These are phyloP conservation scores for Leptodirus hochenwartii DNA, from an alignment of 2,888 invertebrate genomes.

Conservation along the genomic window DNA sequence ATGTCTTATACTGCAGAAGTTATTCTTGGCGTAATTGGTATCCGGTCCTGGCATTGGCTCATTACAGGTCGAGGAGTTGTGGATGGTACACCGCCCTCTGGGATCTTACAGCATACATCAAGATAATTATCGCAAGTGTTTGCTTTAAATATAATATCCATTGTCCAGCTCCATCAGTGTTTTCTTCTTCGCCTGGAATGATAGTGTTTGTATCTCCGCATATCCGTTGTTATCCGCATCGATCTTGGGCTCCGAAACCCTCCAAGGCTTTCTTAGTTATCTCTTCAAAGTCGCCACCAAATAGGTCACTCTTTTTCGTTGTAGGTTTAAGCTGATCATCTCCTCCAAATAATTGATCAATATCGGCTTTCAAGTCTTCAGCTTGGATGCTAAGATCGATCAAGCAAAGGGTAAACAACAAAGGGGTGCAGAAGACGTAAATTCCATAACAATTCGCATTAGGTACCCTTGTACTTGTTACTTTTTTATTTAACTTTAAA, in stretches of 20 bases:
- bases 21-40: conserved; percentile 13
- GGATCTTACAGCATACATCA: conserved; percentile 51
- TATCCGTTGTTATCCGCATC: conserved; percentile 50
- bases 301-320: conserved; percentile 10
- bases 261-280: conserved; percentile 14
- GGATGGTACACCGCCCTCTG: conserved; percentile 18
- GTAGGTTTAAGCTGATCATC: no score
- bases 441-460: no score
- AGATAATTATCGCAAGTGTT: conserved; percentile 47
- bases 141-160: conserved; percentile 50
- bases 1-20: conserved; percentile 38
- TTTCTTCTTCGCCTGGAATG: conserved; percentile 29
- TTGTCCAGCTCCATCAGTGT: conserved; percentile 49
- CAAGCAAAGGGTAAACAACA: not conserved
- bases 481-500: no score
- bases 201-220: conserved; percentile 36
- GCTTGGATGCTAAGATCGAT: conserved; percentile 6
- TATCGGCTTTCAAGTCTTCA: conserved; percentile 8
- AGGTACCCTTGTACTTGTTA: no score
- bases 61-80: conserved; percentile 13
- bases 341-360: conserved; percentile 12
- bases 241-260: conserved; percentile 15
- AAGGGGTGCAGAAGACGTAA: not conserved
- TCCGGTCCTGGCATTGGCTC: no score
- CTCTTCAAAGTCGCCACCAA: conserved; percentile 15